These are phyloP conservation scores for Centroberyx gerrardi DNA, from an alignment of 2,797 vertebrate genomes.

Conservation along the genomic window DNA sequence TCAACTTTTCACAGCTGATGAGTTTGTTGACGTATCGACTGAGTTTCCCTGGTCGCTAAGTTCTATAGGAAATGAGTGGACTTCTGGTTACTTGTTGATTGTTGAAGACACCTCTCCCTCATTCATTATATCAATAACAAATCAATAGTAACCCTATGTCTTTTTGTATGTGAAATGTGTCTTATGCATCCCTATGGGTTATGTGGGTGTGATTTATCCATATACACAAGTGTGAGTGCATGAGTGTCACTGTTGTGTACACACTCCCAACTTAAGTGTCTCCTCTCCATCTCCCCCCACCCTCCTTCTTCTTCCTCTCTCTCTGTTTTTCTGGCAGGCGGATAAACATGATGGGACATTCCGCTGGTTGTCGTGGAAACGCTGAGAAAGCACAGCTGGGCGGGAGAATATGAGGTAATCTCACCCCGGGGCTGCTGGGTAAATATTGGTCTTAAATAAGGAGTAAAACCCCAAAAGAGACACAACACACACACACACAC, in stretches of 20 bases:
- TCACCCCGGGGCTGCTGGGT: slow-evolving; percentile 92
- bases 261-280: slow-evolving; percentile 43
- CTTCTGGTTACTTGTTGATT: not conserved
- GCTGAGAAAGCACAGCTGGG: slow-evolving; percentile 96
- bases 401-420: slow-evolving; percentile 95
- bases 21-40: too few relatives aligned
- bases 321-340: slow-evolving; percentile 91
- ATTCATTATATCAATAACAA: not conserved
- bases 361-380: slow-evolving; percentile 92
- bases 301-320: slow-evolving; percentile 66
- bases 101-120: not conserved
- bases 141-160: not conserved
- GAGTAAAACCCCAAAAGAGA: slow-evolving; percentile 87
- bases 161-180: not conserved
- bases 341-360: slow-evolving; percentile 94
- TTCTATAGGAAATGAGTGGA: too few relatives aligned
- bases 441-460: slow-evolving; percentile 97
- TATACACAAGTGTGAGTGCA: slow-evolving; percentile 16
- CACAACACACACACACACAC: slow-evolving; percentile 52
- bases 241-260: slow-evolving; percentile 29
- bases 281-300: slow-evolving; percentile 54
- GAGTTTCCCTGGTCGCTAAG: too few relatives aligned
- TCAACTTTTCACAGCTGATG: too few relatives aligned
- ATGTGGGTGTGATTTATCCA: slow-evolving; percentile 12
- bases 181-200: slow-evolving; percentile 14